phyloP scores from a whole-genome alignment of 1,140 invertebrate species.

The Bacillus rossius region DNA sequence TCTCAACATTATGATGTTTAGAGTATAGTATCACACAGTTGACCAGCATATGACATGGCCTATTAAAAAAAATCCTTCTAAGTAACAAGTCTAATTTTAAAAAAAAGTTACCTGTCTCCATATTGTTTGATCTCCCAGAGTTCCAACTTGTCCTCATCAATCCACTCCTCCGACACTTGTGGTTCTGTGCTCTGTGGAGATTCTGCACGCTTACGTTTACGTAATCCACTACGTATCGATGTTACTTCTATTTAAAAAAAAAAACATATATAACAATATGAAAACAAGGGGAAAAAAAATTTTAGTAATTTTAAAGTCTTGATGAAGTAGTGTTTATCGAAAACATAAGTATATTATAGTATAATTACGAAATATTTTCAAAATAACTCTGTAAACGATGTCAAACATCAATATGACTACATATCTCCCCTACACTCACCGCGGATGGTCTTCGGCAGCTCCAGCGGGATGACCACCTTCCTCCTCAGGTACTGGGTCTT shows the following conservation, averaged over 20 bases:
- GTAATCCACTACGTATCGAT: conserved; percentile 85
- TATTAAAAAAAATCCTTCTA: too few relatives aligned
- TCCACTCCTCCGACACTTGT: conserved; percentile 90
- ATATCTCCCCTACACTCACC: conserved; percentile 44
- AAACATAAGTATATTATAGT: background rate
- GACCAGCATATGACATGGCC: too few relatives aligned
- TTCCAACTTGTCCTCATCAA: conserved; percentile 92
- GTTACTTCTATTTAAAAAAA: conserved; percentile 67
- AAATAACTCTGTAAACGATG: background rate
- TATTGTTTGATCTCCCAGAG: conserved; percentile 97
- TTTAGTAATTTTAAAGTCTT: background rate
- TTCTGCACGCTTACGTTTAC: conserved; percentile 87
- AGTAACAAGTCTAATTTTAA: too few relatives aligned
- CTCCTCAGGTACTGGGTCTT: conserved; percentile 88
- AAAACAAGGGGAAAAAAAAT: background rate
- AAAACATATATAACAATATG: background rate
- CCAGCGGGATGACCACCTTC: conserved; percentile 91
- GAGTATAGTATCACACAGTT: too few relatives aligned
- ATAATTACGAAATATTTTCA: background rate
- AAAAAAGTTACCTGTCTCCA: conserved; percentile 64
- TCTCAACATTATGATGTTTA: too few relatives aligned
- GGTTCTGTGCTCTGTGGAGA: conserved; percentile 86
- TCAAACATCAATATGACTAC: background rate
- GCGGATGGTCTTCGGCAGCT: conserved; percentile 85
- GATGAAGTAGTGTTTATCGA: background rate